Conservation (phyloP, 2,888 invertebrate species). For the Zhuqinia jingwanae region DNA sequence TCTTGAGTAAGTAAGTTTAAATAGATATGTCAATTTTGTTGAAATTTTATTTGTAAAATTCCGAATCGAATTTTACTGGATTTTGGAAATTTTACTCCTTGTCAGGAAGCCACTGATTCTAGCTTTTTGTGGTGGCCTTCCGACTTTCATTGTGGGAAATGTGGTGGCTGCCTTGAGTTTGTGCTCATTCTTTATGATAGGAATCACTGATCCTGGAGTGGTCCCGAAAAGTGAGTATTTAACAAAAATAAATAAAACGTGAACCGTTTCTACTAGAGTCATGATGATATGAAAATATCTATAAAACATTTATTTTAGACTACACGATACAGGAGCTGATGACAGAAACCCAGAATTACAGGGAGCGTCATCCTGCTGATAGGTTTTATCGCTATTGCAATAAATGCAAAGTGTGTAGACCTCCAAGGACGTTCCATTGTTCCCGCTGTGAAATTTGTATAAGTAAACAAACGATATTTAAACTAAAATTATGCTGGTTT, state of each 20-base stretch:
- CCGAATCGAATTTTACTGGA: too few relatives aligned
- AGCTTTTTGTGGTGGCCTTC: conserved; percentile 16
- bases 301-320: conserved; percentile 18
- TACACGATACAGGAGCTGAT: conserved; percentile 58
- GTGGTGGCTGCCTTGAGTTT: conserved; percentile 5
- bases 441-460: conserved; percentile 64
- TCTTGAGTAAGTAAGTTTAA: conserved; percentile 49
- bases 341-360: conserved; percentile 53
- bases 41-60: too few relatives aligned
- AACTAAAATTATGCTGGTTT: background rate
- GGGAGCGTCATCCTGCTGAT: conserved; percentile 49
- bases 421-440: conserved; percentile 65
- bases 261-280: too few relatives aligned
- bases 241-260: background rate
- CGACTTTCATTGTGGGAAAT: conserved; percentile 29
- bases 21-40: background rate
- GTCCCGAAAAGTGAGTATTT: conserved; percentile 58
- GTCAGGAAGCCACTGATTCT: conserved; percentile 41
- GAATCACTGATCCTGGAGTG: conserved; percentile 63
- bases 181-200: conserved; percentile 15
- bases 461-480: conserved; percentile 32
- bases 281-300: too few relatives aligned
- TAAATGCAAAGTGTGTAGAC: conserved; percentile 62
- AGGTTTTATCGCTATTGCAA: conserved; percentile 62
- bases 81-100: too few relatives aligned